Evolutionary conservation across 2,797 vertebrate species (phyloP).

Genomic region (Orientallactaga sibirica): DNA sequence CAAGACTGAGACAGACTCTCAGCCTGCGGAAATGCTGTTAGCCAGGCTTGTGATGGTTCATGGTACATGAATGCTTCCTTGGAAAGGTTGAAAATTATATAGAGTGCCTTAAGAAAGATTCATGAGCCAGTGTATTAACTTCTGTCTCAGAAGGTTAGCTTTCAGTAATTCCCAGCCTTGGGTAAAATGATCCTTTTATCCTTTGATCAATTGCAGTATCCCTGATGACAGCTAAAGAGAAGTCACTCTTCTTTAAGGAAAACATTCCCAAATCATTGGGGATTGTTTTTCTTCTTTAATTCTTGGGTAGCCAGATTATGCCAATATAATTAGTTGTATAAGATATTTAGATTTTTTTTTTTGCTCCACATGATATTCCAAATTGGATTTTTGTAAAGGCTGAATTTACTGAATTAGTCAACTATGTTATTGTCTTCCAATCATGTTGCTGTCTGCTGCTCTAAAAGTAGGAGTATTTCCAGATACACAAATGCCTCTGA

Average conservation of each 20-base stretch:
- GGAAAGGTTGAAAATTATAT: slow-evolving; percentile 50
- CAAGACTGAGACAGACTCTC: background rate
- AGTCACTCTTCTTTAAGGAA: slow-evolving; percentile 80
- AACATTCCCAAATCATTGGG: slow-evolving; percentile 69
- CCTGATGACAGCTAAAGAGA: slow-evolving; percentile 71
- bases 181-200: slow-evolving; percentile 67
- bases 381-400: background rate
- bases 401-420: slow-evolving; percentile 46
- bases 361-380: slow-evolving; percentile 52
- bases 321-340: slow-evolving; percentile 40
- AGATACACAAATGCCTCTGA: slow-evolving; percentile 34
- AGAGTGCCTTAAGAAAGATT: slow-evolving; percentile 72
- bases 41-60: background rate
- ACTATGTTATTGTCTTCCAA: background rate
- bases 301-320: background rate
- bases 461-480: slow-evolving; percentile 37
- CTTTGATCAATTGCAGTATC: slow-evolving; percentile 79
- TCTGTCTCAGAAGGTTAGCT: slow-evolving; percentile 53
- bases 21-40: slow-evolving; percentile 73
- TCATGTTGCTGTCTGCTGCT: slow-evolving; percentile 49
- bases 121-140: slow-evolving; percentile 27
- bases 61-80: slow-evolving; percentile 69
- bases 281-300: slow-evolving; percentile 53
- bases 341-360: slow-evolving; percentile 50
- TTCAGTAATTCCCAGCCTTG: slow-evolving; percentile 55